Percentiles rank a stretch among this genome's conserved stretches.
These are phyloP conservation scores for Chymomyza procnemis DNA, from an alignment of 2,888 invertebrate genomes.

Conservation along the genomic window DNA sequence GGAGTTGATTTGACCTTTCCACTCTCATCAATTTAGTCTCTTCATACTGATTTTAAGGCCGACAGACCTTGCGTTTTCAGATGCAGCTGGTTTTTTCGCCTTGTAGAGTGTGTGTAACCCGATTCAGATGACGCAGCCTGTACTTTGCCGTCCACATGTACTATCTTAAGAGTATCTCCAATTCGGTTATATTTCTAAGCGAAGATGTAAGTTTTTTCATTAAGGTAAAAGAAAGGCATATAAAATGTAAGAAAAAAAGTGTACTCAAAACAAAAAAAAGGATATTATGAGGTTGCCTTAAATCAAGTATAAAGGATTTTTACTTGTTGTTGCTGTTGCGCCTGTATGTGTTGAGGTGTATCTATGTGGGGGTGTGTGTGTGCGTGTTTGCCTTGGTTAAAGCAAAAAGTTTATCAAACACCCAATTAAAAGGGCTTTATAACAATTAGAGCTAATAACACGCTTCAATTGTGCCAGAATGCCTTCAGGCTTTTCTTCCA, in stretches of 20 bases:
- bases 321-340: background rate
- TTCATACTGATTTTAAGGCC: too few species aligned
- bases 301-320: background rate
- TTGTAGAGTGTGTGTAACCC: too few species aligned
- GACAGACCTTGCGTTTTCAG: too few species aligned
- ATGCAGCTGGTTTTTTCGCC: too few species aligned
- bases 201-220: constrained; percentile 41
- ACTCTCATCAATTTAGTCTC: too few species aligned
- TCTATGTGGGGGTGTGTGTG: too few species aligned
- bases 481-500: constrained; percentile 37
- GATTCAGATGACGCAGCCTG: too few species aligned
- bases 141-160: too few species aligned
- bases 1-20: too few species aligned
- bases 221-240: constrained; percentile 41
- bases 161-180: too few species aligned
- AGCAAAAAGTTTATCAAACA: constrained; percentile 61
- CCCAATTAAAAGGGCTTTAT: constrained; percentile 70
- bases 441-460: constrained; percentile 70
- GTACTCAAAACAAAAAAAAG: background rate
- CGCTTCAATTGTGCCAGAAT: constrained; percentile 66
- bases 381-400: background rate
- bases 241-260: too few species aligned
- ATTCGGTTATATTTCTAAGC: too few species aligned
- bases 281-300: background rate
- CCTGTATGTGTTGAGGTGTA: constrained; percentile 39